Percentiles rank a stretch among this genome's conserved stretches.
These are phyloP conservation scores for Gibbula magus DNA, from an alignment of 2,888 invertebrate genomes.

Conservation along the genomic window DNA sequence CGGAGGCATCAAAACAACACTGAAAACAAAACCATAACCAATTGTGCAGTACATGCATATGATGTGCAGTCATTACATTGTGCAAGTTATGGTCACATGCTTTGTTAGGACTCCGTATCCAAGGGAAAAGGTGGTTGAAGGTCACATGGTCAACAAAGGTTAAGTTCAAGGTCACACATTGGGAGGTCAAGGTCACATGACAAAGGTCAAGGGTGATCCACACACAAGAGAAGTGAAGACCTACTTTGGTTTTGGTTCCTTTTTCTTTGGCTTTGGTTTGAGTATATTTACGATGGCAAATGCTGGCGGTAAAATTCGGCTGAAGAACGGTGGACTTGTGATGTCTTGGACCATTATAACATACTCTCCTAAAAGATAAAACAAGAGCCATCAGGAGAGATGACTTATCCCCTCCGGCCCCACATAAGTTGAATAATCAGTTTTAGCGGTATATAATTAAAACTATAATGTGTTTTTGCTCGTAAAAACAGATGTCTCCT, in stretches of 20 bases:
- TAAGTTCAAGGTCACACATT: not conserved
- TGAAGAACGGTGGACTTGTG: constrained; percentile 70
- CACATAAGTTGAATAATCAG: too few relatives aligned
- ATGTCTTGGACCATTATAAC: constrained; percentile 71
- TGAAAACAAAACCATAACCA: not conserved
- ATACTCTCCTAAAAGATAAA: constrained; percentile 67
- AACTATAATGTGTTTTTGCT: too few relatives aligned
- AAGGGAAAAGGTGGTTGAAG: not conserved
- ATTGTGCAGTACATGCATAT: not conserved
- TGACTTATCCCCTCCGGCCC: too few relatives aligned
- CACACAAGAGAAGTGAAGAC: constrained; percentile 34
- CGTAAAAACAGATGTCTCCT: too few relatives aligned
- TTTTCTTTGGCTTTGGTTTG: constrained; percentile 54
- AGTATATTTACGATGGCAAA: constrained; percentile 63
- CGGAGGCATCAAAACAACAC: not conserved
- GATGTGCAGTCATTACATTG: too few relatives aligned
- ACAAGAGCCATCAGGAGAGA: not conserved
- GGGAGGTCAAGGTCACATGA: not conserved
- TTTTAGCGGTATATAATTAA: too few relatives aligned
- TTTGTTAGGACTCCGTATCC: too few relatives aligned
- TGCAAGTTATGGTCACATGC: too few relatives aligned
- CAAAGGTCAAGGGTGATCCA: not conserved
- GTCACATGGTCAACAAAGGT: not conserved
- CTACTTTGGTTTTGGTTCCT: constrained; percentile 58
- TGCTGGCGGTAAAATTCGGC: constrained; percentile 61